Evolutionary conservation across 2,113 vertebrate genomes (phyloP).

Genomic region (Philantomba maxwellii): DNA sequence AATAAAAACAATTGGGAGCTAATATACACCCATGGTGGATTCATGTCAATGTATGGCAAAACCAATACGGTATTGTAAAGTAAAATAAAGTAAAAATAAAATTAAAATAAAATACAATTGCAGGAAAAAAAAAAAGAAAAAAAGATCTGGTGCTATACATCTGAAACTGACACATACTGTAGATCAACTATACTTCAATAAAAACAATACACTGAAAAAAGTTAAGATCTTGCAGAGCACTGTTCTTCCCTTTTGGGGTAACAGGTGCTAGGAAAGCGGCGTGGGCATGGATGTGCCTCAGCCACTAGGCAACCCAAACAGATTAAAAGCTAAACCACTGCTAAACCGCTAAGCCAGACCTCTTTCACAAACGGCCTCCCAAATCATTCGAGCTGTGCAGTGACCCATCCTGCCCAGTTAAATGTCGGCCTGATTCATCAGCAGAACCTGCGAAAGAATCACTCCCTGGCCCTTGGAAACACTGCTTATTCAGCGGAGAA

Average conservation of each 20-base stretch:
- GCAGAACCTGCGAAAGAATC: background rate
- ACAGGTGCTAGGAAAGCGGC: background rate
- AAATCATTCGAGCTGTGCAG: background rate
- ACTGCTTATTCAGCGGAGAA: background rate
- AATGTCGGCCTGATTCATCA: background rate
- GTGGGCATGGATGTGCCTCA: background rate
- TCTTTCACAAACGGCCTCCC: background rate
- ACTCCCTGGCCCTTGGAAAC: background rate
- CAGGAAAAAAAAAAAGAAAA: too few species aligned
- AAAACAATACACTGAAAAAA: background rate
- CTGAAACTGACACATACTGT: background rate
- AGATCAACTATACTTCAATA: background rate
- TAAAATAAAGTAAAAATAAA: too few species aligned
- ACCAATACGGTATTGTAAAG: too few species aligned
- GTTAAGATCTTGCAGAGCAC: background rate
- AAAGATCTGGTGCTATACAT: background rate
- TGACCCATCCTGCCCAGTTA: background rate
- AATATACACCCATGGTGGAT: too few species aligned
- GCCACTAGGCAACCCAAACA: accelerated
- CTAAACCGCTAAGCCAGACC: accelerated
- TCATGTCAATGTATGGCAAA: accelerated
- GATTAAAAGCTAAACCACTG: background rate
- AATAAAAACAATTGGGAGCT: too few species aligned
- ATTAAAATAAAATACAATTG: too few species aligned
- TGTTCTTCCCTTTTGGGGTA: background rate